Evolutionary conservation across 1,140 invertebrate genomes (phyloP).

Genomic region (Nasonia vitripennis): DNA sequence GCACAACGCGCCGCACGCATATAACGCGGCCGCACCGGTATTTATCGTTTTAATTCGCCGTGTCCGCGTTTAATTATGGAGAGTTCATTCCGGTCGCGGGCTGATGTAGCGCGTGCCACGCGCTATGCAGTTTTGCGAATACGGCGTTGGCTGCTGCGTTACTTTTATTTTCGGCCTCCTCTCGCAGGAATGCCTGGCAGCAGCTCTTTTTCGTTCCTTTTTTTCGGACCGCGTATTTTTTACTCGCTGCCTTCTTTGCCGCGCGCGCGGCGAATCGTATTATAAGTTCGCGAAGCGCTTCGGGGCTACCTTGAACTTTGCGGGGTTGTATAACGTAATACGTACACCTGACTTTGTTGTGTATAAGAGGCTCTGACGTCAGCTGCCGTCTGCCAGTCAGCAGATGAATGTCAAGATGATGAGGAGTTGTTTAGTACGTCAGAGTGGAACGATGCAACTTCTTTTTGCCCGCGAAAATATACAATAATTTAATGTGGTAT

Average conservation of each 20-base stretch:
- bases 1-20: too few species aligned
- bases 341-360: background rate
- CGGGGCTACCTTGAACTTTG: slow-evolving; percentile 37
- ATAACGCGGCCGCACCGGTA: background rate
- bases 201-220: background rate
- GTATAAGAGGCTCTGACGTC: background rate
- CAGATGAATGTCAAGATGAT: background rate
- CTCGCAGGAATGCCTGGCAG: background rate
- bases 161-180: background rate
- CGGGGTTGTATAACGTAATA: background rate
- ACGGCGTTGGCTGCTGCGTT: background rate
- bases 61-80: slow-evolving; percentile 52
- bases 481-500: background rate
- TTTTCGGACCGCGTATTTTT: background rate
- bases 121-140: background rate
- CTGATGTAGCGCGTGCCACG: background rate
- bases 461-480: background rate
- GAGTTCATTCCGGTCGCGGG: slow-evolving; percentile 38
- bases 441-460: background rate
- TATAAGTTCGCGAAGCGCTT: slow-evolving; percentile 28
- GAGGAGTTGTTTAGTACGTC: background rate
- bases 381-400: background rate
- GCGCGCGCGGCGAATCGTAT: background rate
- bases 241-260: background rate
- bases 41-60: slow-evolving; percentile 54